Evolutionary conservation across 1,140 invertebrate species (phyloP), one percentile per base, ranked within the genome.

Genomic region (Cryptotermes secundus): DNA sequence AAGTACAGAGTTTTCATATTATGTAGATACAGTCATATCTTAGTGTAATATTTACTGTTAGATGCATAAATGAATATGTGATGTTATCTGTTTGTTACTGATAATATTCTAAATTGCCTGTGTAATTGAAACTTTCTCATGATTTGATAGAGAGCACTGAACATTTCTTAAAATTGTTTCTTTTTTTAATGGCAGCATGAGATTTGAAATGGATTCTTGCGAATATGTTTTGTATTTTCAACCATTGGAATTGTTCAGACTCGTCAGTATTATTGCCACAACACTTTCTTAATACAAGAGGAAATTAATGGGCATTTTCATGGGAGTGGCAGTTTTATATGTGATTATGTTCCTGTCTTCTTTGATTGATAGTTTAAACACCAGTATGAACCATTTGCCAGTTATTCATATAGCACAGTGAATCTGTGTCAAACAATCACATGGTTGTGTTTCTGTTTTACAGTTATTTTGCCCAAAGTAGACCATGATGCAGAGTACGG

Each of bases 31-130:
- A 72, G n/a, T 72, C 59, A 31, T 72, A 9, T 16, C 59, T 10
- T n/a, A 72, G 59, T 72, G n/a, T 72, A 72, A 72, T 72, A 72
- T 31, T 72, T n/a, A 72, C 26, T 72, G 59, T 72, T 72, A 72
- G 31, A 72, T 72, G 59, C 59, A 72, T 22, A 22, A 49, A 72
- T 72, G 59, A 72, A 31, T 72, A 72, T 59, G 14, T 31, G 26
- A 26, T 14, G 9, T 31, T 72, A 31, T 31, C 59, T 72, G 14
- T 31, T 72, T 72, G 59, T 16, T 72, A n/a, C n/a, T 72, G 26
- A 14, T 72, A 72, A 3, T 72, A 59, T 59, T 59, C 26, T 65
- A 65, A 65, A 65, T 72, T 72, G 59, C 59, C 26, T 0, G 19
- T 0, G 26, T n/a, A 26, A 31, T 72, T 16, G 26, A 72, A 59